Conservation (phyloP, 2,797 vertebrate species). For the Telmatherina bonti region DNA sequence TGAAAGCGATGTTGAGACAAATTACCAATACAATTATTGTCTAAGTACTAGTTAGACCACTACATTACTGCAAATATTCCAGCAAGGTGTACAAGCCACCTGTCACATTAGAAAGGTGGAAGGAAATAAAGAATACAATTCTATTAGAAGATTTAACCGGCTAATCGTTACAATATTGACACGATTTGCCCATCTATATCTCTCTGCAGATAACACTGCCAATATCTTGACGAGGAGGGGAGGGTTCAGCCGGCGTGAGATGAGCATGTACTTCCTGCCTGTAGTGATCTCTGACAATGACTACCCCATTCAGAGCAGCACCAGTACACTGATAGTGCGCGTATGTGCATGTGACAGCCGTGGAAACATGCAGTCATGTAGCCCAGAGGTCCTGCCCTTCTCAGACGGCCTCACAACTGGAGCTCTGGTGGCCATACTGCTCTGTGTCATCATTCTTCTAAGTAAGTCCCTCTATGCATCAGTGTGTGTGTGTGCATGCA, state of each 20-base stretch:
- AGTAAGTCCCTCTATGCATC: conserved; percentile 82
- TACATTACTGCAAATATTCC: neutral
- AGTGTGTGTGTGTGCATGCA: neutral
- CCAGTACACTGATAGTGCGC: conserved; percentile 90
- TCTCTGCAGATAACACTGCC: conserved; percentile 92
- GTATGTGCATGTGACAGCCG: conserved; percentile 92
- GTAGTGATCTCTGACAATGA: conserved; percentile 97
- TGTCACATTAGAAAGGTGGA: neutral
- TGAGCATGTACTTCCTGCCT: conserved; percentile 91
- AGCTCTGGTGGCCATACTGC: conserved; percentile 93
- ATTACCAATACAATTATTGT: too few species aligned
- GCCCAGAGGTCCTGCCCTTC: conserved; percentile 89
- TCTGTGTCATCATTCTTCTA: conserved; percentile 93
- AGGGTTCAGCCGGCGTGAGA: conserved; percentile 93
- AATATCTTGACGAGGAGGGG: conserved; percentile 93
- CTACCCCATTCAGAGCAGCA: conserved; percentile 96
- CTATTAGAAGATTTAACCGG: neutral
- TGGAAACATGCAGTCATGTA: conserved; percentile 94
- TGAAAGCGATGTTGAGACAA: too few species aligned
- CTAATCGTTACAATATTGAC: conserved; percentile 2
- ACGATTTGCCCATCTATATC: conserved; percentile 7
- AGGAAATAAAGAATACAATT: neutral
- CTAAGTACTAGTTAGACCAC: neutral
- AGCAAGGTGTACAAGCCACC: neutral
- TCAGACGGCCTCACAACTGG: conserved; percentile 95